Percentiles rank a stretch among this genome's conserved stretches.
phyloP scores from a whole-genome alignment of 2,113 vertebrate genomes.

The Myiozetetes cayanensis region DNA sequence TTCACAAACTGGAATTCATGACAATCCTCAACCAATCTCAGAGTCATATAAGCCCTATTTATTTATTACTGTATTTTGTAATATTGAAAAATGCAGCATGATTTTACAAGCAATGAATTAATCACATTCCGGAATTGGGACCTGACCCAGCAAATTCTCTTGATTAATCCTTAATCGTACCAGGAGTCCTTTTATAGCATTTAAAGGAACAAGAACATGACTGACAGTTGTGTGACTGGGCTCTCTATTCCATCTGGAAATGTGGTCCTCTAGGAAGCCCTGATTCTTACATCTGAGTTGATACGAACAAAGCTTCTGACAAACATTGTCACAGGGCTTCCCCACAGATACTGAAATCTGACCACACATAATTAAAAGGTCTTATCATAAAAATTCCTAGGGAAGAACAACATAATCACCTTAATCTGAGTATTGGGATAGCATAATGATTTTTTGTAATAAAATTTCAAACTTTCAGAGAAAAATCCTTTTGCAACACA shows the following conservation, averaged over 20 bases:
- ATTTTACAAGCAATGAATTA: slow-evolving; percentile 27
- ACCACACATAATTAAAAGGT: neutral
- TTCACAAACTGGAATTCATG: slow-evolving; percentile 27
- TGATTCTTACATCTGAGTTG: neutral
- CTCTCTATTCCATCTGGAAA: neutral
- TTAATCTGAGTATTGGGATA: neutral
- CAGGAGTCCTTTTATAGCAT: neutral
- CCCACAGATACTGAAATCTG: neutral
- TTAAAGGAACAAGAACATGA: neutral
- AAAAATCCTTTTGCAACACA: neutral
- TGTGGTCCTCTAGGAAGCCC: neutral
- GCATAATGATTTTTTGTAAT: neutral
- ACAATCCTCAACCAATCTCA: slow-evolving; percentile 23
- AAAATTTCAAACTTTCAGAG: neutral
- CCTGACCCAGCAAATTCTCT: neutral
- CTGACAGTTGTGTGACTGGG: neutral
- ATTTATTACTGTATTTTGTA: slow-evolving; percentile 17
- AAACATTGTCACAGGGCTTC: neutral
- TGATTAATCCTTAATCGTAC: slow-evolving; percentile 24
- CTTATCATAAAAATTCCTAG: neutral
- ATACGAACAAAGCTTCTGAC: neutral
- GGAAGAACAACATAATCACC: neutral
- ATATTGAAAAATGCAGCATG: neutral
- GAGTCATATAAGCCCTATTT: neutral
- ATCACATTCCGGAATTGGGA: neutral